Evolutionary conservation across 2,888 invertebrate genomes (phyloP).

Genomic region (Eledone cirrhosa): DNA sequence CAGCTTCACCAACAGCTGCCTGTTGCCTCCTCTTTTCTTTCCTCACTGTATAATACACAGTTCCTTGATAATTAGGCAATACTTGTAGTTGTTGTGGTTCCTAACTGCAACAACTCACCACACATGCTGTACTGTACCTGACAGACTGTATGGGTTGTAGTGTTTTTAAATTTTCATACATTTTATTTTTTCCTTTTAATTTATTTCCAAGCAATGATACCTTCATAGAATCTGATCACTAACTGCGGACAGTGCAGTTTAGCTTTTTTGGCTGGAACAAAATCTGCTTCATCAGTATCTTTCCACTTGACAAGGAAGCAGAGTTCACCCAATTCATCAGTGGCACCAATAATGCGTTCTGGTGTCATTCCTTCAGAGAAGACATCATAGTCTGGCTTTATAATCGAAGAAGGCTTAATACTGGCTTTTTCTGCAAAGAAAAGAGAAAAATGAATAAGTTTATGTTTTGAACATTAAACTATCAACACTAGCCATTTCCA

Average conservation of each 20-base stretch:
- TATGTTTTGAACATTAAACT: too few species aligned
- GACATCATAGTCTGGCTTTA: constrained; percentile 17
- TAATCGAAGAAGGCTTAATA: background rate
- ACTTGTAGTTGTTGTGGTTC: too few species aligned
- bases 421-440: background rate
- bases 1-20: too few species aligned
- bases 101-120: too few species aligned
- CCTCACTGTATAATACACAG: too few species aligned
- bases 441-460: background rate
- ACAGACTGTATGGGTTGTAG: too few species aligned
- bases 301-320: constrained; percentile 24
- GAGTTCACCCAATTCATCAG: constrained; percentile 5
- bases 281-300: constrained; percentile 9
- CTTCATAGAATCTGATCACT: constrained; percentile 17
- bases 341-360: constrained; percentile 19
- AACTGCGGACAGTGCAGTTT: constrained; percentile 12
- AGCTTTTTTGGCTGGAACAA: constrained; percentile 18
- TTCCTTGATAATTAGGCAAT: too few species aligned
- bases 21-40: too few species aligned
- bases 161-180: too few species aligned
- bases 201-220: constrained; percentile 21
- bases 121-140: too few species aligned
- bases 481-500: too few species aligned
- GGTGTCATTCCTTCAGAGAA: constrained; percentile 21
- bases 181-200: background rate